Evolutionary conservation across 2,797 vertebrate genomes (phyloP), one percentile per base, ranked within the genome.

Genomic region (Chromis chromis): DNA sequence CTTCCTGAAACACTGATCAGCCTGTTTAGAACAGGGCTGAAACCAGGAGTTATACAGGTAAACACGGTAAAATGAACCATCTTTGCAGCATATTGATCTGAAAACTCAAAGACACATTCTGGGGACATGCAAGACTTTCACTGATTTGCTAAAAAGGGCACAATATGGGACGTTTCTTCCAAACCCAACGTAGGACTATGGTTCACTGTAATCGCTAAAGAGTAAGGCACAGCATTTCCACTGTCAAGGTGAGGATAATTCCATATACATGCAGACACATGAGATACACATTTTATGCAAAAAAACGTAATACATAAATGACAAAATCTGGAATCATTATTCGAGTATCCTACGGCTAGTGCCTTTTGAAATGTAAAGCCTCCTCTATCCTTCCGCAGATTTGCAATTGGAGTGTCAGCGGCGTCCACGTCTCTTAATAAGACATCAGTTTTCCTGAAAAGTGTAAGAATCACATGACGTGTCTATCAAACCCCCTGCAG

Each of bases 381-480:
- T 60, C 55, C 63, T 50, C 64, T 10, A 49, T 40, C 11, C 31
- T 61, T 22, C 44, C 46, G 53, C 59, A 74, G 71, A 61, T 60
- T 63, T 78, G 84, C 52, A n/a, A 71, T 53, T 42, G 3, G 3
- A 74, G 79, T 72, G 73, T 71, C 75, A 67, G 62, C 39, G 22
- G 55, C 42, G 55, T 81, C 57, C 3, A 75, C 42, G 69, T 64
- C 63, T 76, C 46, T 80, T 83, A 88, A 74, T 78, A 86, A 87
- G 76, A 83, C 74, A 74, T 82, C 85, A 73, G 58, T 70, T 57
- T 77, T 76, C 55, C 57, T 63, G 74, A 63, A 61, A 76, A 81
- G 80, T 60, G 21, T 68, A 73, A 81, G 66, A 83, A 83, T 88
- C n/a, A 36, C 70, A 52, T 86, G 87, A 85, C 81, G 73, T 78